These are phyloP conservation scores for Tetranychus piercei DNA, from an alignment of 2,888 invertebrate genomes.

Conservation along the genomic window DNA sequence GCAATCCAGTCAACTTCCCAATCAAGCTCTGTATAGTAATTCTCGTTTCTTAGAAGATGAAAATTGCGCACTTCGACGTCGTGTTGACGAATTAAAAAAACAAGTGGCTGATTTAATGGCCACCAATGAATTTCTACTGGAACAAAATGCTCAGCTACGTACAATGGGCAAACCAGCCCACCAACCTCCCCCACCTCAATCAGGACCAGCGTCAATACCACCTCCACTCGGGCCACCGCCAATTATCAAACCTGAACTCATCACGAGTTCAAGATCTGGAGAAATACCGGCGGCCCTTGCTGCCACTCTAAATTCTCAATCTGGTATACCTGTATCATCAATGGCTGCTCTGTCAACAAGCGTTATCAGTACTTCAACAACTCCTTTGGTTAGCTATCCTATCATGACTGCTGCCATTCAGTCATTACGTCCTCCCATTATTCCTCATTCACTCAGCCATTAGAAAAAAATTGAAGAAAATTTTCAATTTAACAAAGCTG, in stretches of 20 bases:
- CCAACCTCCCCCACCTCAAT: neutral
- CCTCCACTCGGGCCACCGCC: neutral
- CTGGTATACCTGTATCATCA: neutral
- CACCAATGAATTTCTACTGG: constrained; percentile 56
- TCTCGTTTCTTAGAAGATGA: constrained; percentile 41
- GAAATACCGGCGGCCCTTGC: neutral
- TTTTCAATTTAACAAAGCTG: too few relatives aligned
- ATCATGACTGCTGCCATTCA: constrained; percentile 5
- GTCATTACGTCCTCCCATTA: neutral
- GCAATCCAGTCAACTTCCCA: too few relatives aligned
- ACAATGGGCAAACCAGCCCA: neutral
- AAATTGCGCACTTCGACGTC: constrained; percentile 45
- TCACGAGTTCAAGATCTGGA: neutral
- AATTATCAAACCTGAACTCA: too few relatives aligned
- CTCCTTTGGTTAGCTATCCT: constrained; percentile 6
- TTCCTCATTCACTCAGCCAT: neutral
- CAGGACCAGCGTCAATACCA: neutral
- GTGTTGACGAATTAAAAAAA: constrained; percentile 50
- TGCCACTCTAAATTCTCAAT: neutral
- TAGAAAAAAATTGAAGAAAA: neutral
- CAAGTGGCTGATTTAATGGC: constrained; percentile 51
- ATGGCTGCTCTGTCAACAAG: neutral
- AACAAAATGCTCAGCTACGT: constrained; percentile 54
- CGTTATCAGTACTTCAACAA: neutral
- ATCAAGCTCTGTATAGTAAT: neutral